These are phyloP conservation scores for Hyperoplus immaculatus DNA, from an alignment of 2,797 vertebrate genomes.

Conservation along the genomic window DNA sequence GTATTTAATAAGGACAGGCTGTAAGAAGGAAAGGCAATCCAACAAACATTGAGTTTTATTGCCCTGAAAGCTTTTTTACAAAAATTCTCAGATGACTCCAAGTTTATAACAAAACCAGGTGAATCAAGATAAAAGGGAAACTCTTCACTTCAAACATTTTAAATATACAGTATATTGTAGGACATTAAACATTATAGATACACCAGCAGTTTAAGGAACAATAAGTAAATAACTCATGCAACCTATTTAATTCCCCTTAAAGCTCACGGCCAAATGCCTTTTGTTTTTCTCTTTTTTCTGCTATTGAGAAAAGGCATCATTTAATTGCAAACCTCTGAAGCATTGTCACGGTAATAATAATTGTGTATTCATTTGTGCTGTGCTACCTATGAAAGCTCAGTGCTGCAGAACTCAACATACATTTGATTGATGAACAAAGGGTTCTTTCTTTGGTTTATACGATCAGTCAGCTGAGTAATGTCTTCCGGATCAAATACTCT, in stretches of 20 bases:
- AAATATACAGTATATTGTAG: no score
- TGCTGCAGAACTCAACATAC: conserved; percentile 43
- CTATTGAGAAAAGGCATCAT: neutral
- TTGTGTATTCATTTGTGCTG: conserved; percentile 31
- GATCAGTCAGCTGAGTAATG: conserved; percentile 63
- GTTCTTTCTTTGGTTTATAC: conserved; percentile 50
- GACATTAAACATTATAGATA: neutral
- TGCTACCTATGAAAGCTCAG: conserved; percentile 6
- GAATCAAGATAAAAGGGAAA: neutral
- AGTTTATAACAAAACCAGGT: conserved; percentile 7
- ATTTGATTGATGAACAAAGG: conserved; percentile 56
- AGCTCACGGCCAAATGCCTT: neutral
- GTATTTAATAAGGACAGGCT: conserved; percentile 15
- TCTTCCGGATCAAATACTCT: conserved; percentile 67
- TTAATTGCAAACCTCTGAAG: conserved; percentile 39
- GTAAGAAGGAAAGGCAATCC: conserved; percentile 8
- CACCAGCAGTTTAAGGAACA: neutral
- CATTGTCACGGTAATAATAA: conserved; percentile 35
- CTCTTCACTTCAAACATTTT: neutral
- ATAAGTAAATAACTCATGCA: neutral
- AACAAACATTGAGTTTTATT: conserved; percentile 19
- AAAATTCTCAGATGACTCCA: neutral
- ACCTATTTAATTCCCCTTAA: neutral
- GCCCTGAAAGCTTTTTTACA: conserved; percentile 23
- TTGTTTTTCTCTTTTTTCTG: neutral